Evolutionary conservation across 2,797 vertebrate species (phyloP).

Genomic region (Spondyliosoma cantharus): DNA sequence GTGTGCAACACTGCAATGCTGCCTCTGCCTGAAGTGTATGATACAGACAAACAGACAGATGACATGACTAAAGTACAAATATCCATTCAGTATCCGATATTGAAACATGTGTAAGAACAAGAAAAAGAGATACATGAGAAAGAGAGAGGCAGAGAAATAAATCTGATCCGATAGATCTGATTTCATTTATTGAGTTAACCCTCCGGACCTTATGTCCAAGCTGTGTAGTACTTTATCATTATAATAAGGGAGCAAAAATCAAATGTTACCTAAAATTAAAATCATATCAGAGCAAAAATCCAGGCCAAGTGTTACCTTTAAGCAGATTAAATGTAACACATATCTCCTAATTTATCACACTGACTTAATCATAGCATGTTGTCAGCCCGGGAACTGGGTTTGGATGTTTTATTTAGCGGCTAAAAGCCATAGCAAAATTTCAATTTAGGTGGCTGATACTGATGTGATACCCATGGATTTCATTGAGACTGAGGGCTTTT

Average conservation of each 20-base stretch:
- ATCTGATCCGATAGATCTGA: neutral
- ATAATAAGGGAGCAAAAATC: slow-evolving; percentile 27
- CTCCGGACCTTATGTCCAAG: neutral
- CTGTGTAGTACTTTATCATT: slow-evolving; percentile 2
- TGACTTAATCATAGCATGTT: slow-evolving; percentile 5
- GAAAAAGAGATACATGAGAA: neutral
- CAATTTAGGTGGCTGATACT: neutral
- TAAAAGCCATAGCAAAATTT: neutral
- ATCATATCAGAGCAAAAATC: slow-evolving; percentile 19
- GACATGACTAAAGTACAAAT: slow-evolving; percentile 12
- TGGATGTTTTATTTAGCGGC: neutral
- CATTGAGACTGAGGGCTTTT: neutral
- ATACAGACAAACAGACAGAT: slow-evolving; percentile 15
- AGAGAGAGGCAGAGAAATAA: slow-evolving; percentile 2
- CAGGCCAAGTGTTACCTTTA: slow-evolving; percentile 1
- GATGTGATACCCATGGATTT: neutral
- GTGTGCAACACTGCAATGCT: slow-evolving; percentile 31
- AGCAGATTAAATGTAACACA: slow-evolving; percentile 15
- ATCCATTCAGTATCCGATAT: neutral
- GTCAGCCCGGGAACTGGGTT: slow-evolving; percentile 1
- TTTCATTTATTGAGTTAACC: slow-evolving; percentile 13
- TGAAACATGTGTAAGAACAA: neutral
- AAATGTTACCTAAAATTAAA: slow-evolving; percentile 49
- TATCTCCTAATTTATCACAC: slow-evolving; percentile 21
- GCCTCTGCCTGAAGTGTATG: slow-evolving; percentile 3